Evolutionary conservation across 2,888 invertebrate species (phyloP).

Genomic region (Torymus tubicola): DNA sequence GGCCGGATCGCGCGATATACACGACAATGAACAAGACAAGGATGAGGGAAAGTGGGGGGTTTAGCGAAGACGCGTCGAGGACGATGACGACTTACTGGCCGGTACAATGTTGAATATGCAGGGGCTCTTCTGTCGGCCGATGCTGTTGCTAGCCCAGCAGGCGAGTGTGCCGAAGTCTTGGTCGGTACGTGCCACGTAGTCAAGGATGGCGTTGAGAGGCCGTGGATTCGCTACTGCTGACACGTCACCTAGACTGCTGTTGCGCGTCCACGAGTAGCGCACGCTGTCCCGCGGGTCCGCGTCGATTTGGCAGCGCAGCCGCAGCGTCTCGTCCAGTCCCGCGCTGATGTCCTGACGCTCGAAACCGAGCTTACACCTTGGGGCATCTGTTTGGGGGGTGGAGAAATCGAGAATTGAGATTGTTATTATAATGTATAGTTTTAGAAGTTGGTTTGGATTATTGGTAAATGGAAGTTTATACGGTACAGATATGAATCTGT

Average conservation of each 20-base stretch:
- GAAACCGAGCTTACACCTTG: constrained; percentile 85
- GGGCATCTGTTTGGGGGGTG: constrained; percentile 81
- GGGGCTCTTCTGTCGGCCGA: constrained; percentile 88
- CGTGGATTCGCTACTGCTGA: constrained; percentile 83
- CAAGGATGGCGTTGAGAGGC: constrained; percentile 79
- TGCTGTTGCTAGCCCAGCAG: constrained; percentile 91
- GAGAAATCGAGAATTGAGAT: background rate
- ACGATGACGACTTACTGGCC: constrained; percentile 82
- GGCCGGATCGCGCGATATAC: background rate
- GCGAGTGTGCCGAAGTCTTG: constrained; percentile 88
- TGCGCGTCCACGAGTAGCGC: constrained; percentile 91
- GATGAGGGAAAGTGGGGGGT: background rate
- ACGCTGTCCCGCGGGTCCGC: constrained; percentile 85
- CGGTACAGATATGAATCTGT: no score
- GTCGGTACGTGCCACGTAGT: constrained; percentile 78
- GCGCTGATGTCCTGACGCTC: constrained; percentile 85
- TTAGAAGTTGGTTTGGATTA: no score
- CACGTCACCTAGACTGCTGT: constrained; percentile 85
- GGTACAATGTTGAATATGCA: constrained; percentile 89
- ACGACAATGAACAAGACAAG: background rate
- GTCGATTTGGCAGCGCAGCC: constrained; percentile 88
- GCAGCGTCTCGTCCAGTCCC: constrained; percentile 84
- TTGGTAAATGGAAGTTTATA: no score
- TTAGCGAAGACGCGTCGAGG: constrained; percentile 28
- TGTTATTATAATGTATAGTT: no score